These are phyloP conservation scores for Acleris literana DNA, from an alignment of 2,888 invertebrate species.

Conservation along the genomic window DNA sequence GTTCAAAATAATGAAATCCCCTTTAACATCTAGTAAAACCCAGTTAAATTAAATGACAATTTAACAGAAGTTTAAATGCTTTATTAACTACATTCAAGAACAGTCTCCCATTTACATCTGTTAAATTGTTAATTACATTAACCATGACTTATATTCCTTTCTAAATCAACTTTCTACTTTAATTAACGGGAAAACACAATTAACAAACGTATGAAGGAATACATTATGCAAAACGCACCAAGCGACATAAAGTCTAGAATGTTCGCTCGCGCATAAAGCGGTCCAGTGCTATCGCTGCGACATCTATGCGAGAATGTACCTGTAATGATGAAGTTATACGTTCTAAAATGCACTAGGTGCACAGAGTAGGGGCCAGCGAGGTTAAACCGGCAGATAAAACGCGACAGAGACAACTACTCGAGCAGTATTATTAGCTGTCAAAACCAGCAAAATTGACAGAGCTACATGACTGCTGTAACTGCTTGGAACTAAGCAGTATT, in stretches of 20 bases:
- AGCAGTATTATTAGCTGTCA: too few species aligned
- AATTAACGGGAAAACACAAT: constrained; percentile 31
- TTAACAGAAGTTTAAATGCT: too few species aligned
- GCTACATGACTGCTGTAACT: too few species aligned
- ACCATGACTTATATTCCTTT: neutral
- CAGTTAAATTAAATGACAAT: too few species aligned
- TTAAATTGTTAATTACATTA: too few species aligned
- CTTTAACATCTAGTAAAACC: too few species aligned
- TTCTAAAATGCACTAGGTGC: constrained; percentile 11
- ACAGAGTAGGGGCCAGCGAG: constrained; percentile 8
- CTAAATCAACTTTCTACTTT: constrained; percentile 9
- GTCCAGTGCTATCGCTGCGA: constrained; percentile 40
- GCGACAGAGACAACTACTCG: neutral
- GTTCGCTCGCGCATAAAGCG: constrained; percentile 27
- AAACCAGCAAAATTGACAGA: too few species aligned
- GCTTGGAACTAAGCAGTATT: too few species aligned
- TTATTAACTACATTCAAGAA: too few species aligned
- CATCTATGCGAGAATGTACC: constrained; percentile 46
- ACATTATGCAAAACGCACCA: constrained; percentile 32
- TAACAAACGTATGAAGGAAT: constrained; percentile 35
- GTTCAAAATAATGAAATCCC: too few species aligned
- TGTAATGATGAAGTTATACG: constrained; percentile 50
- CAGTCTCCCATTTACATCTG: too few species aligned
- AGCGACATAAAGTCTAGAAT: constrained; percentile 33
- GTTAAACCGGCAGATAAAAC: neutral